Conservation (phyloP, 2,797 vertebrate genomes). For the Tenualosa thibaudeaui region DNA sequence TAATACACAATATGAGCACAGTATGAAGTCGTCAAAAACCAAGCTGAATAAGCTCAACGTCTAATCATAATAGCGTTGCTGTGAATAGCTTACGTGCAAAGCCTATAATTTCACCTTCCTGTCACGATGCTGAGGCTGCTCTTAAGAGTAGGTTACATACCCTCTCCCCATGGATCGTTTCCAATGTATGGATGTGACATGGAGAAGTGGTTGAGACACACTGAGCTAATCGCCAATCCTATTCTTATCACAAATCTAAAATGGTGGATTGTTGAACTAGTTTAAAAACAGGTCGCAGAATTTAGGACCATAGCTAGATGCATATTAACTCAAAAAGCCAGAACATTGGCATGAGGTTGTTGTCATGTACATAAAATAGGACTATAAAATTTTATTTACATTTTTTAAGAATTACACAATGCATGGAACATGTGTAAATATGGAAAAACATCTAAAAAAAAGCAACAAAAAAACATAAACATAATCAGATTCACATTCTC, state of each 20-base stretch:
- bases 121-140: background rate
- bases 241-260: background rate
- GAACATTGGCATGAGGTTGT: background rate
- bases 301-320: background rate
- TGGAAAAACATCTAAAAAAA: too few relatives aligned
- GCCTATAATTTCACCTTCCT: background rate
- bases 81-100: background rate
- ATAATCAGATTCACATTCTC: background rate
- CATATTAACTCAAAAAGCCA: background rate
- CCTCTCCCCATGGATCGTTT: background rate
- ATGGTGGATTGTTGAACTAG: background rate
- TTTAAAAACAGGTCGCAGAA: background rate
- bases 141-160: background rate
- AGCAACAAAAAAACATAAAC: too few relatives aligned
- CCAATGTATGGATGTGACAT: background rate
- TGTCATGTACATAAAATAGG: background rate
- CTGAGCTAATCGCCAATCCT: background rate
- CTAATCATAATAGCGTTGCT: background rate
- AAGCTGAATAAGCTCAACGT: background rate
- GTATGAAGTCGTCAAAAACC: background rate
- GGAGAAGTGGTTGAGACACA: background rate
- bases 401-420: too few relatives aligned
- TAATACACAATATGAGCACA: background rate
- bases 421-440: too few relatives aligned
- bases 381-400: too few relatives aligned